phyloP scores from a whole-genome alignment of 2,113 vertebrate species.

The Centropus bengalensis region DNA sequence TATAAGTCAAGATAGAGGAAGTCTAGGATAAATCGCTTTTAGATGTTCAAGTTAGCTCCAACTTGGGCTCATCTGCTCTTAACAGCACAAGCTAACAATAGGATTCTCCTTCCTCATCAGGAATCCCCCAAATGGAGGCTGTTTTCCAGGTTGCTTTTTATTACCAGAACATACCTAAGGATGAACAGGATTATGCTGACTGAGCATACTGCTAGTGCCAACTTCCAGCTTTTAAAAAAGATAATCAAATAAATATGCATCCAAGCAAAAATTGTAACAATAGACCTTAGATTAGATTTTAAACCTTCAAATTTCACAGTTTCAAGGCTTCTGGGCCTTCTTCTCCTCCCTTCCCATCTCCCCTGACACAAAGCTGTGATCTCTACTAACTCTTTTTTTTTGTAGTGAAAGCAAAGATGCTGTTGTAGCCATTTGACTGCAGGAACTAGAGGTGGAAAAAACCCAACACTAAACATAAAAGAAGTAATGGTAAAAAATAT shows the following conservation, averaged over 20 bases:
- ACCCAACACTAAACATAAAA: neutral
- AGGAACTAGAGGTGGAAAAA: neutral
- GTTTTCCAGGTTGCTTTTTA: neutral
- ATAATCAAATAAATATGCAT: neutral
- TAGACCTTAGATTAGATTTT: neutral
- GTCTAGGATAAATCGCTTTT: neutral
- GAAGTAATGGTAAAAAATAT: neutral
- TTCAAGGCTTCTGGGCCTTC: neutral
- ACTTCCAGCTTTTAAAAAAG: neutral
- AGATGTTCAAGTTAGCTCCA: neutral
- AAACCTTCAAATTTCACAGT: neutral
- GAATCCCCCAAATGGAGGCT: neutral
- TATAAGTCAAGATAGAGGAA: neutral
- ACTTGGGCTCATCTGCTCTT: neutral
- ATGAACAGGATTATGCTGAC: neutral
- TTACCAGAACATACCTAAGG: neutral
- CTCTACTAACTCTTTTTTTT: neutral
- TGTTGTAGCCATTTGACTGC: neutral
- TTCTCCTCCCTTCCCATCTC: accelerated
- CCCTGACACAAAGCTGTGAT: neutral
- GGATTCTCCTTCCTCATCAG: neutral
- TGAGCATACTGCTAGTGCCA: neutral
- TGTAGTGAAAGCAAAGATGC: neutral
- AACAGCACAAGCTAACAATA: neutral
- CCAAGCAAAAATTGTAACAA: neutral